These are phyloP conservation scores for Syrista parreyssii DNA, from an alignment of 2,888 invertebrate species.

Conservation along the genomic window DNA sequence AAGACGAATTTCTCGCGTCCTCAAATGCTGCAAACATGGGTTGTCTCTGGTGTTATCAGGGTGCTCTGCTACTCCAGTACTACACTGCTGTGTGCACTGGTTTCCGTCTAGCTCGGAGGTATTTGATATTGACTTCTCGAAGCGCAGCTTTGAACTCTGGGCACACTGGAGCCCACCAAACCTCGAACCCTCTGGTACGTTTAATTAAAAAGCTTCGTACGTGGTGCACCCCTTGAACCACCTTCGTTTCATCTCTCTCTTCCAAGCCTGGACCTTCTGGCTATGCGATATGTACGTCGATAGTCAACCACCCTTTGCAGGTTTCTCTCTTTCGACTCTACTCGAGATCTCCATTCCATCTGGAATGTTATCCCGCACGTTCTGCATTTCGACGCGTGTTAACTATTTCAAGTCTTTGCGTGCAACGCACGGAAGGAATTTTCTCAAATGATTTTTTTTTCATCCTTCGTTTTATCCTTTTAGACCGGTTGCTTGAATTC, in stretches of 20 bases:
- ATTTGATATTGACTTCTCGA: constrained; percentile 66
- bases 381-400: no score
- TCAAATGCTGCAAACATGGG: constrained; percentile 11
- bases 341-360: no score
- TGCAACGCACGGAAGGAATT: no score
- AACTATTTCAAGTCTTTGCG: no score
- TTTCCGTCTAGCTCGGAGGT: constrained; percentile 61
- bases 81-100: constrained; percentile 23
- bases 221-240: constrained; percentile 10
- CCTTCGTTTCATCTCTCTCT: constrained; percentile 8
- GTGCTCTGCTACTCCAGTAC: constrained; percentile 24
- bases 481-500: no score
- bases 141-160: constrained; percentile 47
- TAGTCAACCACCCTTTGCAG: constrained; percentile 19
- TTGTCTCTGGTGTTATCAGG: constrained; percentile 48
- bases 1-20: neutral
- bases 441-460: no score
- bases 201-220: constrained; percentile 58
- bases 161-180: constrained; percentile 13
- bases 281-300: constrained; percentile 26
- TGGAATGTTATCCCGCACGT: no score
- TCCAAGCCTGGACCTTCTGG: constrained; percentile 16
- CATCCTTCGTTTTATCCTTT: no score
- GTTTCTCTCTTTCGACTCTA: no score
- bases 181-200: constrained; percentile 32